phyloP scores from a whole-genome alignment of 2,113 vertebrate species.

The Paramormyrops kingsleyae region DNA sequence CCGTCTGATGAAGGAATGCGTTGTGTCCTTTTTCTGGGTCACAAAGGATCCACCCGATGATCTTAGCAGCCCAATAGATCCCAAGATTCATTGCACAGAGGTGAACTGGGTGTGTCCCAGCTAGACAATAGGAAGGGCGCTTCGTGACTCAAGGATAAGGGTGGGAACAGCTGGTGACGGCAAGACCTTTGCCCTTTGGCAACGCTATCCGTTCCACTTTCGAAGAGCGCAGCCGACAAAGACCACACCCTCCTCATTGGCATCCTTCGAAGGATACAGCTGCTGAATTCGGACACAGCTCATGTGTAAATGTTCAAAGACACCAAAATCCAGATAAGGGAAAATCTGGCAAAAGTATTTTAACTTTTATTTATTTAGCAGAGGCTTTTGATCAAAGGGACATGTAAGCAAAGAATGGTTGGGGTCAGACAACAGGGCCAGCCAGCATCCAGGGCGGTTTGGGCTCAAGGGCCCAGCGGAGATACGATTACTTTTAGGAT shows the following conservation, averaged over 20 bases:
- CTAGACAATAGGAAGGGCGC: not conserved
- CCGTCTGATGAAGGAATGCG: not conserved
- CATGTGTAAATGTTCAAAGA: not conserved
- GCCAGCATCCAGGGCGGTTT: not conserved
- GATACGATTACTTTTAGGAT: not conserved
- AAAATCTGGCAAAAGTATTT: not conserved
- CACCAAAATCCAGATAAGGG: not conserved
- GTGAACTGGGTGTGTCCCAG: not conserved
- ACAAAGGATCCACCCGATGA: not conserved
- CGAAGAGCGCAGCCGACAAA: not conserved
- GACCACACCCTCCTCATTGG: not conserved
- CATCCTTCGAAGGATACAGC: not conserved
- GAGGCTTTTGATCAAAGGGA: not conserved
- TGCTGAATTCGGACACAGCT: not conserved
- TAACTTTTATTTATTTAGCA: not conserved
- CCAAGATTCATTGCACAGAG: not conserved
- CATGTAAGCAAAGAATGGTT: not conserved
- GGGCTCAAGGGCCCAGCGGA: not conserved
- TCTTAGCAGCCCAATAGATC: not conserved
- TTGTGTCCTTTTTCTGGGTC: not conserved
- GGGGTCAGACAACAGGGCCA: not conserved
- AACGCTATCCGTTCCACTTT: not conserved
- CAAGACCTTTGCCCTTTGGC: not conserved
- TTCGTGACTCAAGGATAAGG: not conserved
- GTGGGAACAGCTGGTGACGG: not conserved